Evolutionary conservation across 2,113 vertebrate species (phyloP).

Genomic region (Protobothrops flavoviridis): DNA sequence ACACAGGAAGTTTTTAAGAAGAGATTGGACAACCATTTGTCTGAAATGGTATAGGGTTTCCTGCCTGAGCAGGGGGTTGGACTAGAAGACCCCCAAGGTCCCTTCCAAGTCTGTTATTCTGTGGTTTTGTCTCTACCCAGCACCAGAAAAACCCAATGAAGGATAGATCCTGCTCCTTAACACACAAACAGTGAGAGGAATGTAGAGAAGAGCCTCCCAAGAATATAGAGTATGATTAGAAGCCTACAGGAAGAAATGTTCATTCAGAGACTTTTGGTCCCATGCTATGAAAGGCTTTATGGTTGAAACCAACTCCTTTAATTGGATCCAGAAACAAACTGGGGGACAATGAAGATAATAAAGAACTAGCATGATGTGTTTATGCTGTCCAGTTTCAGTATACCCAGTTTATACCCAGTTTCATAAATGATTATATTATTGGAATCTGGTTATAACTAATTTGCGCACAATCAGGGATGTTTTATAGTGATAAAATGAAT

Average conservation of each 20-base stretch:
- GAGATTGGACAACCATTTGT: not conserved
- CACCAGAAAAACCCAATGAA: not conserved
- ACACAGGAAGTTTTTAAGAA: not conserved
- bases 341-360: not conserved
- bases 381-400: not conserved
- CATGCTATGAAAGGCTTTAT: not conserved
- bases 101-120: not conserved
- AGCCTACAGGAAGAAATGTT: not conserved
- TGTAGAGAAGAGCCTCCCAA: not conserved
- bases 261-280: not conserved
- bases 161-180: not conserved
- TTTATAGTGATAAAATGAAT: not conserved
- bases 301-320: not conserved
- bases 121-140: not conserved
- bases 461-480: not conserved
- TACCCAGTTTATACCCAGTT: not conserved
- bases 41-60: not conserved
- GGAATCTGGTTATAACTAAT: not conserved
- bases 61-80: not conserved
- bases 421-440: not conserved
- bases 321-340: not conserved
- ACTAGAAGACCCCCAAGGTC: not conserved
- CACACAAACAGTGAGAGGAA: not conserved
- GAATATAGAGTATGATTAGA: not conserved
- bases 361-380: not conserved